Evolutionary conservation across 2,113 vertebrate genomes (phyloP), one percentile per base, ranked within the genome.

Genomic region (Irena cyanogastra): DNA sequence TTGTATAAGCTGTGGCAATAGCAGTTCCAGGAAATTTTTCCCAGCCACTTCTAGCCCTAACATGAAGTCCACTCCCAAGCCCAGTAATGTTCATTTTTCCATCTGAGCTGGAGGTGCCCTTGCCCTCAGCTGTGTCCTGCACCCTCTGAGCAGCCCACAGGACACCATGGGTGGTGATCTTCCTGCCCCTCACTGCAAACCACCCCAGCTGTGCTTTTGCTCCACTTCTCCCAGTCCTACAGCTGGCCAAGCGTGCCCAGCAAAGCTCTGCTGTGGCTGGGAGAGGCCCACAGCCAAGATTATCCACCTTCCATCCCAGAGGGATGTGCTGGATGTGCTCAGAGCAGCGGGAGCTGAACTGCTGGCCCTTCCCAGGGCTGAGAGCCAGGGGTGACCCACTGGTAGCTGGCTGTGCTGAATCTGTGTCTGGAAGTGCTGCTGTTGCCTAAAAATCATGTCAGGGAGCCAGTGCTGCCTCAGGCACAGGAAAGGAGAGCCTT

Each of bases 161-260:
- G 33, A 33, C 65, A 64, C n/a, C 30, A 5, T 0, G 0, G 10
- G 16, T 45, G 54, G 52, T 72, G 75, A 11, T 26, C 8, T 28
- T 42, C 54, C 49, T 14, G 31, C 22, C n/a, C 13, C 53, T 74
- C 42, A 17, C 31, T 47, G 70, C 56, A 61, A 39, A 41, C 15
- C 10, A 56, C 24, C 16, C 33, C 56, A 56, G 1, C 49, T 13
- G 20, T 3, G 8, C n/a, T 19, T 74, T 13, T 69, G 31, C 23
- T 44, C 31, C 37, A 7, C 91, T 76, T 49, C 56, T 64, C 33
- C 76, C 61, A 64, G n/a, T 8, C 61, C 70, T 56, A 13, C 35
- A 63, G 33, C 47, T 6, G 21, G 23, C 49, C 66, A 78, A 16
- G 57, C 7, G 0, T 27, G 42, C 14, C 82, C 61, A 64, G 66